These are phyloP conservation scores for Prietella phreatophila DNA, from an alignment of 2,113 vertebrate genomes.

Conservation along the genomic window DNA sequence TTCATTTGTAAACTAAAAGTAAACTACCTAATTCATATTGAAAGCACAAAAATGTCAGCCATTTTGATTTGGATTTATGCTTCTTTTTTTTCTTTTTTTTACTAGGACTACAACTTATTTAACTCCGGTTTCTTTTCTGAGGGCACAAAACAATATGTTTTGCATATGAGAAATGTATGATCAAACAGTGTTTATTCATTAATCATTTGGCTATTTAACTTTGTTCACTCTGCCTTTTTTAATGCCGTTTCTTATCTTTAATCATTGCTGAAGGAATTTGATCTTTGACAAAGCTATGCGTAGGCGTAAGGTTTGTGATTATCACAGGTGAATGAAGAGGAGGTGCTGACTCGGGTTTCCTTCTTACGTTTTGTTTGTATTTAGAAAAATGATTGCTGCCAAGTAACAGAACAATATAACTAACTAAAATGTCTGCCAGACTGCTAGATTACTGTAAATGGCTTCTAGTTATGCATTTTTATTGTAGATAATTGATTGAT, in stretches of 20 bases:
- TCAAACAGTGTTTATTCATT: not conserved
- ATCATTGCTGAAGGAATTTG: constrained; percentile 8
- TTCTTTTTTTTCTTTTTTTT: not conserved
- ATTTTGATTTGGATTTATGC: not conserved
- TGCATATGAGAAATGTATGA: no score
- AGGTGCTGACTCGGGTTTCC: not conserved
- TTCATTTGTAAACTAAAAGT: constrained; percentile 41
- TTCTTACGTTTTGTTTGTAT: not conserved
- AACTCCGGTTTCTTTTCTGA: not conserved
- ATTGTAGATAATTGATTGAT: not conserved
- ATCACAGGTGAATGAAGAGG: not conserved
- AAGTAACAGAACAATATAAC: not conserved
- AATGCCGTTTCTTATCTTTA: not conserved
- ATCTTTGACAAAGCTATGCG: not conserved
- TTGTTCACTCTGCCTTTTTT: not conserved
- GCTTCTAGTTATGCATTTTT: not conserved
- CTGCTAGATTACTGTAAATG: not conserved
- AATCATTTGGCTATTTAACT: not conserved
- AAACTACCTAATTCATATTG: not conserved
- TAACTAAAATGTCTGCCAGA: not conserved
- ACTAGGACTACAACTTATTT: not conserved
- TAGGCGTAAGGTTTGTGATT: not conserved
- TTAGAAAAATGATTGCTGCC: not conserved
- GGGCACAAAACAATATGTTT: not conserved
- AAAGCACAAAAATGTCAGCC: not conserved